A percentile compares a stretch with the other conserved stretches of the same genome.
Conservation (phyloP, 1,140 invertebrate species). For the Callitettix versicolor region DNA sequence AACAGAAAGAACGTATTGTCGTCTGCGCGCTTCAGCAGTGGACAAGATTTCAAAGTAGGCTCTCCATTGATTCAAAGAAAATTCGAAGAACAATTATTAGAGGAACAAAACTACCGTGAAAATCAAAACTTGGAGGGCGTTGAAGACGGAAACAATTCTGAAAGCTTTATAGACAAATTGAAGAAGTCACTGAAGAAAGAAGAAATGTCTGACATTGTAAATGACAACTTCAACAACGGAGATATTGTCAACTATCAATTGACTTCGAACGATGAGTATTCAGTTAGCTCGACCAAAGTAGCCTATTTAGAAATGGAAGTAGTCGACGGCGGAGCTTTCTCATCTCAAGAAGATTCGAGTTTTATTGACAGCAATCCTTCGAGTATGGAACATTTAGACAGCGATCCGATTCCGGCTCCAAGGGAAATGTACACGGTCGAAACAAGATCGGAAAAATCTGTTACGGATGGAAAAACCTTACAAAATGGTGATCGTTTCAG, state of each 20-base stretch:
- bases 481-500: slow-evolving; percentile 1
- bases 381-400: slow-evolving; percentile 10
- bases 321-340: slow-evolving; percentile 2
- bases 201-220: background rate
- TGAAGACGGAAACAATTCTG: slow-evolving; percentile 3
- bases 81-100: slow-evolving; percentile 30
- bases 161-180: slow-evolving; percentile 17
- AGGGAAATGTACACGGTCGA: background rate
- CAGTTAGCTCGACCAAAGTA: slow-evolving; percentile 7
- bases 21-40: slow-evolving; percentile 74
- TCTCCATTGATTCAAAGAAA: slow-evolving; percentile 55
- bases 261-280: background rate
- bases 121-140: slow-evolving; percentile 1
- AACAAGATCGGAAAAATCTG: background rate
- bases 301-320: slow-evolving; percentile 16
- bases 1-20: slow-evolving; percentile 78
- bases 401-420: slow-evolving; percentile 3
- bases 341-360: slow-evolving; percentile 9
- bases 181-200: slow-evolving; percentile 10
- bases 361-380: slow-evolving; percentile 8
- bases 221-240: background rate
- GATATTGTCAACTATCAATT: slow-evolving; percentile 9
- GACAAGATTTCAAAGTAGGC: slow-evolving; percentile 52
- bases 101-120: background rate
- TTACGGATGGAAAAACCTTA: too few relatives aligned